Percentiles rank a stretch among this genome's conserved stretches.
These are phyloP conservation scores for Hexactinellida sp. DNA, from an alignment of 37 sponge, comb jelly and placozoan species.

Conservation along the genomic window DNA sequence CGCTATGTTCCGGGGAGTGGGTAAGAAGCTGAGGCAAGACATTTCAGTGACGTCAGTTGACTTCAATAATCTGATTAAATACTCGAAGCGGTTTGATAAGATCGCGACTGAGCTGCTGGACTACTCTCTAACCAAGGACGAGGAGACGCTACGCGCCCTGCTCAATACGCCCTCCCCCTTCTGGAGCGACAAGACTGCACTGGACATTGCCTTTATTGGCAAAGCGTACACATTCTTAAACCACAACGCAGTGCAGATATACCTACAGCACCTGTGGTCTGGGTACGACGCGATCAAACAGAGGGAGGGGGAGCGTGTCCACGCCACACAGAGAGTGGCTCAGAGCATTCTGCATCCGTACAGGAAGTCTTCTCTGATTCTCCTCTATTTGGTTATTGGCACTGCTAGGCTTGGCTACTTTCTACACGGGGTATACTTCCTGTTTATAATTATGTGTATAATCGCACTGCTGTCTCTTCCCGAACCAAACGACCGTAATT, in stretches of 20 bases:
- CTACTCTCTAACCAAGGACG: background rate
- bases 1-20: background rate
- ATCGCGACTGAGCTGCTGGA: background rate
- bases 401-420: background rate
- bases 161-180: background rate
- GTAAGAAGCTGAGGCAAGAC: background rate
- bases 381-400: background rate
- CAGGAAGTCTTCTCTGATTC: background rate
- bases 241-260: background rate
- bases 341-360: background rate
- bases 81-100: background rate
- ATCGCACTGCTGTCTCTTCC: background rate
- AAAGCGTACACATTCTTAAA: background rate
- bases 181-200: background rate
- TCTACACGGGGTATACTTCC: background rate
- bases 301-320: background rate
- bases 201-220: background rate
- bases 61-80: background rate
- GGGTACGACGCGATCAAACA: background rate
- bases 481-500: background rate
- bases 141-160: background rate
- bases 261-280: background rate
- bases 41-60: background rate
- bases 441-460: background rate
- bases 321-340: background rate